A percentile compares a stretch with the other conserved stretches of the same genome.
Evolutionary conservation across 2,797 vertebrate genomes (phyloP).

Genomic region (Acipenser transmontanus): DNA sequence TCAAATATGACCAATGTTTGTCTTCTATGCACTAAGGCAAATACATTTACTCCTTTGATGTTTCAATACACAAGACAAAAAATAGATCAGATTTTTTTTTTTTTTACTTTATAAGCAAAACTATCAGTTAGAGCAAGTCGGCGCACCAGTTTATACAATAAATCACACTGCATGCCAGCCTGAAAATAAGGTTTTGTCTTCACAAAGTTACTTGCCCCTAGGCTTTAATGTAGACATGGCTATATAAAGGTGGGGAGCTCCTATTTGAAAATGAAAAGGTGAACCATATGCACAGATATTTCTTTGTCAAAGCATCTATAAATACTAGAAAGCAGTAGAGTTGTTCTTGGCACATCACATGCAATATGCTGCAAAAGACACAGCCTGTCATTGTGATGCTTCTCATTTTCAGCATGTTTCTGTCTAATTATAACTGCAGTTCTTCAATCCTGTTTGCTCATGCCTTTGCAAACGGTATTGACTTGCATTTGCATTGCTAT

Average conservation of each 20-base stretch:
- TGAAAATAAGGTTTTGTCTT: too few relatives aligned
- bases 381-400: slow-evolving; percentile 26
- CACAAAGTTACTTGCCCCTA: too few relatives aligned
- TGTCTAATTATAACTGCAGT: slow-evolving; percentile 29
- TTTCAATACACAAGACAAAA: too few relatives aligned
- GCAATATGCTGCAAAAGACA: slow-evolving; percentile 30
- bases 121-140: too few relatives aligned
- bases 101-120: too few relatives aligned
- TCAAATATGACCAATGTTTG: slow-evolving; percentile 20
- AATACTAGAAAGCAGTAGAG: slow-evolving; percentile 29
- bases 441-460: slow-evolving; percentile 37
- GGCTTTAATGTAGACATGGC: too few relatives aligned
- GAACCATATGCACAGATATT: too few relatives aligned
- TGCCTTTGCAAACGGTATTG: slow-evolving; percentile 22
- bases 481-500: slow-evolving; percentile 9
- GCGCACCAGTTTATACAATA: too few relatives aligned
- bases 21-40: slow-evolving; percentile 17
- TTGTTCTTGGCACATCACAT: slow-evolving; percentile 34
- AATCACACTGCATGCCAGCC: too few relatives aligned
- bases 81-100: too few relatives aligned
- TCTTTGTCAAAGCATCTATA: slow-evolving; percentile 32
- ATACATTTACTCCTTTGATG: neutral
- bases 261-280: too few relatives aligned
- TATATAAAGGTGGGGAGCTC: too few relatives aligned
- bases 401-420: slow-evolving; percentile 32